Conservation (phyloP, 2,113 vertebrate species). For the Chloropsis cyanopogon region DNA sequence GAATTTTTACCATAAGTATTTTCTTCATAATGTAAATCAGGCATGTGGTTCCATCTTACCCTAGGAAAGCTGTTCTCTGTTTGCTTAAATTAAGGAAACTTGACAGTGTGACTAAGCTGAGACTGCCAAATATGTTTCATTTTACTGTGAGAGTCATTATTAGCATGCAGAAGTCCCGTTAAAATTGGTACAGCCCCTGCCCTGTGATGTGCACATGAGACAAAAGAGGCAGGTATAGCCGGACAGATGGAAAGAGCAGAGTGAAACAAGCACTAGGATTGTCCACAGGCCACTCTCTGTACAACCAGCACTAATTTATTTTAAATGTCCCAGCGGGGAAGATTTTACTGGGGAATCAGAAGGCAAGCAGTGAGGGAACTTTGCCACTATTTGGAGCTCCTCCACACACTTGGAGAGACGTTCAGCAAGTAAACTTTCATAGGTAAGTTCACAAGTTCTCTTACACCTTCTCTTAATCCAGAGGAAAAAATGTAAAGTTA, state of each 20-base stretch:
- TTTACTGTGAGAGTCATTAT: not conserved
- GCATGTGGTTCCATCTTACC: not conserved
- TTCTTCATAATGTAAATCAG: not conserved
- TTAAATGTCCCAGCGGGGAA: not conserved
- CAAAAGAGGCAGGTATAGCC: not conserved
- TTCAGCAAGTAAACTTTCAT: not conserved
- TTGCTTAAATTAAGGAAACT: not conserved
- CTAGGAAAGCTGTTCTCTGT: not conserved
- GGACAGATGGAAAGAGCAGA: not conserved
- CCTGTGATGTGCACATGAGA: not conserved
- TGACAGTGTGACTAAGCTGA: not conserved
- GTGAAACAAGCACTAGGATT: not conserved
- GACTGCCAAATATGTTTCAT: not conserved
- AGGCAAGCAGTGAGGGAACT: not conserved
- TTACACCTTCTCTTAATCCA: not conserved
- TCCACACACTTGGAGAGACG: not conserved
- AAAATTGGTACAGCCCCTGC: not conserved
- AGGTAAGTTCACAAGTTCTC: not conserved
- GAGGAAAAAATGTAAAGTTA: not conserved
- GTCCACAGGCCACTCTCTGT: not conserved
- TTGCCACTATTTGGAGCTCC: not conserved
- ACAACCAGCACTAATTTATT: not conserved
- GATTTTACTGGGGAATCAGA: not conserved
- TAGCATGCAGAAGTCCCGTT: not conserved
- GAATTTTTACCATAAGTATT: not conserved